Base-by-base conservation (phyloP, 2,113 vertebrate genomes). In the Sinocyclocheilus anshuiensis region DNA sequence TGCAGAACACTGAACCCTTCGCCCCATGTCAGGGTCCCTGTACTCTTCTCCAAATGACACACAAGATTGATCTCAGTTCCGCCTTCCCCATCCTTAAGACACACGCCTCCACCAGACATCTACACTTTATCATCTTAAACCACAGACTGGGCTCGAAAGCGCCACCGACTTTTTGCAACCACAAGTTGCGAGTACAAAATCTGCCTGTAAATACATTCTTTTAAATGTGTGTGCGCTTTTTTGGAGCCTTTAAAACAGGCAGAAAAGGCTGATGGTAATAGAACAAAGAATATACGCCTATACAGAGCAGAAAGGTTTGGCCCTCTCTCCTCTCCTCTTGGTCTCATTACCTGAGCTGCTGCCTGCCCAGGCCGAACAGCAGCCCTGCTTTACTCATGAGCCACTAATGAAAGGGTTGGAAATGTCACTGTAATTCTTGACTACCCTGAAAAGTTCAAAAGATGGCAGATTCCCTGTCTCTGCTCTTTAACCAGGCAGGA, bases 371-470 rank as follows among this genome's bases (percentile, higher is more conserved):
- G 39, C 45, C 55, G 33, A 55, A 39, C 80, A 81, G 75, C 61
- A 42, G 42, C 36, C 77, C 63, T 42, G 76, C 87, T 85, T 86
- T 84, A 84, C 87, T 88, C 82, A 20, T 75, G 75, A 75, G 80
- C 81, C 76, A 42, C 88, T 92, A 92, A 92, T 91, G 90, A 91
- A 90, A 90, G 90, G 84, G 71, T 86, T 89, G 76, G 89, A 92
- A 91, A 92, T 92, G 91, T 89, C 89, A 90, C 24, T 84, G 90
- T 89, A 87, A 88, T 91, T 90, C 86, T 86, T 85, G 87, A 88
- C 84, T 89, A 86, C 59, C 89, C 77, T 87, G 81, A 90, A 91
- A 92, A 92, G 90, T 90, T 91, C 91, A 91, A 80, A 85, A 84
- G 84, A 84, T 77, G 84, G 84, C 82, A 79, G 55, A 55, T 61